These are phyloP conservation scores for Falco naumanni DNA, from an alignment of 2,797 vertebrate genomes.

Conservation along the genomic window DNA sequence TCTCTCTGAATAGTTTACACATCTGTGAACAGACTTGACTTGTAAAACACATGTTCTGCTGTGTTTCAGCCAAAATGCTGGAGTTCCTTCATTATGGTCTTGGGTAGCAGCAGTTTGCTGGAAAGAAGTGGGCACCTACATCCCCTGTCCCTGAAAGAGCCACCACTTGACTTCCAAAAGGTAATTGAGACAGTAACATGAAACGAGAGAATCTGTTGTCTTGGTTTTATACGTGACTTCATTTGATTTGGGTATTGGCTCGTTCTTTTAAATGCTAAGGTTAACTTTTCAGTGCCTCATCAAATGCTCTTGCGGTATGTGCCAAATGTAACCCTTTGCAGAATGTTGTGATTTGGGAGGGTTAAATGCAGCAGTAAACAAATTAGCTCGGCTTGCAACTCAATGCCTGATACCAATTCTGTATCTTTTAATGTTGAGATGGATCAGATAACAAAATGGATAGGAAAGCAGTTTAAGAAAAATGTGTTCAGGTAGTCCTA, in stretches of 20 bases:
- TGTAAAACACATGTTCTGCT: background rate
- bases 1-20: background rate
- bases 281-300: background rate
- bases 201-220: background rate
- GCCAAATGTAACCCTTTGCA: background rate
- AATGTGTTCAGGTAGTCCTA: background rate
- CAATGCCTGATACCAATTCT: background rate
- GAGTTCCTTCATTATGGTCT: slow-evolving; percentile 49
- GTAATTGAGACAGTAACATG: background rate
- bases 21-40: background rate
- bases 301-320: background rate
- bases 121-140: background rate
- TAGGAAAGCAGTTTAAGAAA: background rate
- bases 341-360: background rate
- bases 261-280: background rate
- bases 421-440: accelerated
- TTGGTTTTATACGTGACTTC: background rate
- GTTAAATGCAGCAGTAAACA: background rate
- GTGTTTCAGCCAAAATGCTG: slow-evolving; percentile 61
- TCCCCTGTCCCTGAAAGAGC: background rate
- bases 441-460: background rate
- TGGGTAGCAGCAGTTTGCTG: slow-evolving; percentile 9
- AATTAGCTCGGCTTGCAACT: background rate
- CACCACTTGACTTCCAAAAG: slow-evolving; percentile 13
- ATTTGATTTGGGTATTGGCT: background rate